Conservation (phyloP, 2,797 vertebrate genomes). For the Megalops cyprinoides region DNA sequence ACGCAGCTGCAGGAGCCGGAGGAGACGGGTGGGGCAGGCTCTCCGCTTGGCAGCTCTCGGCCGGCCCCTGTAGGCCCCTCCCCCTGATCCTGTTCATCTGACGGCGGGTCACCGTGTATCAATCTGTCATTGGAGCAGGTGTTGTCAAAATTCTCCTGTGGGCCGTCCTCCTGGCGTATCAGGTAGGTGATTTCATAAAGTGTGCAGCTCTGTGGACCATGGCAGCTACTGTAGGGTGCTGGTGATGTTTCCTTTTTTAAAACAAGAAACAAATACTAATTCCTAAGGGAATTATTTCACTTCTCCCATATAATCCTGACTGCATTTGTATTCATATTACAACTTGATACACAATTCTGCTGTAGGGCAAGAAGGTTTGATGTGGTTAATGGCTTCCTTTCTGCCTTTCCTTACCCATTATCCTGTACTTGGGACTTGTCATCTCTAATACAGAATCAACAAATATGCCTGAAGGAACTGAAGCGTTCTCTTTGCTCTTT, state of each 20-base stretch:
- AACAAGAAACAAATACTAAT: slow-evolving; percentile 12
- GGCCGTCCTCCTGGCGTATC: slow-evolving; percentile 56
- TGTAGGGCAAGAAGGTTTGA: neutral
- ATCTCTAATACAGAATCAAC: neutral
- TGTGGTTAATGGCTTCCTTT: neutral
- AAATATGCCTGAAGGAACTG: neutral
- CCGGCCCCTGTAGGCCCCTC: slow-evolving; percentile 40
- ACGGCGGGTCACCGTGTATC: slow-evolving; percentile 29
- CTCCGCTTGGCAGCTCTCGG: slow-evolving; percentile 60
- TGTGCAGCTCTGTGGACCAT: slow-evolving; percentile 54
- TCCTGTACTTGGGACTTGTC: neutral
- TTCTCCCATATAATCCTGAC: neutral
- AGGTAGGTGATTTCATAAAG: slow-evolving; percentile 70
- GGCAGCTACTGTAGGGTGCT: slow-evolving; percentile 69
- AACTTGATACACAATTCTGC: neutral
- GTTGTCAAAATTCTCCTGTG: slow-evolving; percentile 48
- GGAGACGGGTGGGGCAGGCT: slow-evolving; percentile 42
- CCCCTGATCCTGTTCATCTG: slow-evolving; percentile 44
- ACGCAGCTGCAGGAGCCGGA: slow-evolving; percentile 66
- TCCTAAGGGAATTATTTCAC: neutral
- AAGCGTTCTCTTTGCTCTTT: neutral
- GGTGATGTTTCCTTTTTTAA: slow-evolving; percentile 69
- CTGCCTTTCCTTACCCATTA: neutral
- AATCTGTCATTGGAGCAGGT: slow-evolving; percentile 51
- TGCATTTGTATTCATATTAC: neutral